phyloP scores from a whole-genome alignment of 2,888 invertebrate species.

The Mystacides longicornis region DNA sequence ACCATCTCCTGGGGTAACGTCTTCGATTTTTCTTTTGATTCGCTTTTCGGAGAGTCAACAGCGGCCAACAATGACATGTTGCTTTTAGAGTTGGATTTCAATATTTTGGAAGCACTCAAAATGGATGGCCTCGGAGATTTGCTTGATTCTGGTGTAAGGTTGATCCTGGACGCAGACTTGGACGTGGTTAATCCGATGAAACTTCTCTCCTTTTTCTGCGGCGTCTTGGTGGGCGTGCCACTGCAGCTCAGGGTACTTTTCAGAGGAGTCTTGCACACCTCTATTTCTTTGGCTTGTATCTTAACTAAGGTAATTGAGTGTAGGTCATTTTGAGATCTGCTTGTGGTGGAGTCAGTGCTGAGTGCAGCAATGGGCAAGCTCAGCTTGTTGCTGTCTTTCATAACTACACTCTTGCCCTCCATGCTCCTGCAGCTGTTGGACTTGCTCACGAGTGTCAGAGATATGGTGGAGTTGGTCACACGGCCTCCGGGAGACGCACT shows the following conservation, averaged over 20 bases:
- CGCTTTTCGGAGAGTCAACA: slow-evolving; percentile 42
- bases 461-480: no score
- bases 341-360: slow-evolving; percentile 3
- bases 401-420: background rate
- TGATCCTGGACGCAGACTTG: slow-evolving; percentile 30
- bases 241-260: slow-evolving; percentile 21
- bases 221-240: slow-evolving; percentile 9
- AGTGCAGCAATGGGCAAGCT: background rate
- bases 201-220: slow-evolving; percentile 37
- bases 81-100: slow-evolving; percentile 39
- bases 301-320: slow-evolving; percentile 21
- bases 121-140: slow-evolving; percentile 31
- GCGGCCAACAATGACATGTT: slow-evolving; percentile 45
- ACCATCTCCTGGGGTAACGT: slow-evolving; percentile 54
- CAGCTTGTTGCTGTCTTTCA: background rate
- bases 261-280: slow-evolving; percentile 23
- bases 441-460: background rate
- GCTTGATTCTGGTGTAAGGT: slow-evolving; percentile 26
- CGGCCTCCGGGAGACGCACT: background rate
- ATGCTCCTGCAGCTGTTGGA: background rate
- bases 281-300: slow-evolving; percentile 23
- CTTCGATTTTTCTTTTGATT: slow-evolving; percentile 50
- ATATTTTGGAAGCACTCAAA: slow-evolving; percentile 17
- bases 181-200: slow-evolving; percentile 28
- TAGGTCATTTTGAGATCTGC: slow-evolving; percentile 17